Percentiles rank a stretch among this genome's conserved stretches.
Conservation (phyloP, 2,797 vertebrate species). For the Enteromius fasciolatus region DNA sequence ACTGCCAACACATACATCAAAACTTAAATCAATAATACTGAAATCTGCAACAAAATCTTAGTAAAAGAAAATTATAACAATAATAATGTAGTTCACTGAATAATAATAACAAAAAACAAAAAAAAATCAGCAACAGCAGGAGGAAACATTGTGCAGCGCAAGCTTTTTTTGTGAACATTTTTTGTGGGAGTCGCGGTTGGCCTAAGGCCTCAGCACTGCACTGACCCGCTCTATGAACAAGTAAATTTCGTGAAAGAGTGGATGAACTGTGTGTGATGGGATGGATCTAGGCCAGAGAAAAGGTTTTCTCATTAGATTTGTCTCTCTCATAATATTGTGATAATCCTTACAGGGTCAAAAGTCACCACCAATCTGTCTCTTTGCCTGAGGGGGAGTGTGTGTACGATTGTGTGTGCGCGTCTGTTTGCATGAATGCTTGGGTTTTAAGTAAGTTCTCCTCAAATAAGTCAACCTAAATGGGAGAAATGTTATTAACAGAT, state of each 20-base stretch:
- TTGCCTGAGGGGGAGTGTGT: conserved; percentile 10
- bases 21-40: conserved; percentile 61
- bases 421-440: conserved; percentile 16
- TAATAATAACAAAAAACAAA: conserved; percentile 39
- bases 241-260: conserved; percentile 29
- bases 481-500: conserved; percentile 31
- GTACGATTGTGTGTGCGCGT: neutral
- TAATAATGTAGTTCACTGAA: conserved; percentile 51
- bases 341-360: conserved; percentile 57
- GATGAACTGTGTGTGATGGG: conserved; percentile 44
- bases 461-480: conserved; percentile 3
- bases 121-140: conserved; percentile 34
- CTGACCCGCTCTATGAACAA: conserved; percentile 39
- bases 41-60: conserved; percentile 54
- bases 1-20: conserved; percentile 60
- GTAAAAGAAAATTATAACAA: conserved; percentile 56
- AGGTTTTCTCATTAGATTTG: conserved; percentile 54
- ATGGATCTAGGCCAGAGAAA: conserved; percentile 45
- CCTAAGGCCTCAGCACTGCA: conserved; percentile 10
- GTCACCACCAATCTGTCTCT: conserved; percentile 44
- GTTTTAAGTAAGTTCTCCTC: conserved; percentile 20
- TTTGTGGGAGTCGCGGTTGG: conserved; percentile 28
- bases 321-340: conserved; percentile 58
- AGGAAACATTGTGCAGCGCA: conserved; percentile 44
- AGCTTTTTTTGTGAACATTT: conserved; percentile 26